These are phyloP conservation scores for Rhincodon typus DNA, from an alignment of 2,797 vertebrate species.

Conservation along the genomic window DNA sequence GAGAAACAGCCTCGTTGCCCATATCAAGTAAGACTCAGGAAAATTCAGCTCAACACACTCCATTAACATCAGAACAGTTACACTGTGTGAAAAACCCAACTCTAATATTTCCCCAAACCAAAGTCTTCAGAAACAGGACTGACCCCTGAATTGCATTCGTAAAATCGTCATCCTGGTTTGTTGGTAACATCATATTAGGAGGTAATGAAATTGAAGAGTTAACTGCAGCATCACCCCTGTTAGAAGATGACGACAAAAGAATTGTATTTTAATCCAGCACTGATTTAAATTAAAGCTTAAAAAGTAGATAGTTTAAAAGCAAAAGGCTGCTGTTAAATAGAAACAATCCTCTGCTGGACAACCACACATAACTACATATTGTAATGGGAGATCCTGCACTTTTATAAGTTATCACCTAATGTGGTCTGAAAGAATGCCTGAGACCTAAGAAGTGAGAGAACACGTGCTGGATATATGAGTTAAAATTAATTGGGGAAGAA, in stretches of 20 bases:
- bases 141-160: background rate
- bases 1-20: background rate
- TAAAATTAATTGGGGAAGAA: too few relatives aligned
- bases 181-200: background rate
- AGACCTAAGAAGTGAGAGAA: too few relatives aligned
- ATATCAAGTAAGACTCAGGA: background rate
- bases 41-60: background rate
- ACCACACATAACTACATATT: too few relatives aligned
- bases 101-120: background rate
- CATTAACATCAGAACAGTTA: background rate
- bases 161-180: slow-evolving; percentile 4
- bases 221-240: background rate
- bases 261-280: background rate
- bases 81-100: background rate
- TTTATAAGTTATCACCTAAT: too few relatives aligned
- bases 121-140: background rate
- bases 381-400: background rate
- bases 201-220: background rate
- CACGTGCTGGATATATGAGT: too few relatives aligned
- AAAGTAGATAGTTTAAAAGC: background rate
- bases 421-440: too few relatives aligned
- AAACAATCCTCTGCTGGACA: background rate
- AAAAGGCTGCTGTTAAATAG: background rate
- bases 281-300: background rate
- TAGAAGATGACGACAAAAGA: background rate